Evolutionary conservation across 1,140 invertebrate species (phyloP), one percentile per base, ranked within the genome.

Genomic region (Meteorus sp.): DNA sequence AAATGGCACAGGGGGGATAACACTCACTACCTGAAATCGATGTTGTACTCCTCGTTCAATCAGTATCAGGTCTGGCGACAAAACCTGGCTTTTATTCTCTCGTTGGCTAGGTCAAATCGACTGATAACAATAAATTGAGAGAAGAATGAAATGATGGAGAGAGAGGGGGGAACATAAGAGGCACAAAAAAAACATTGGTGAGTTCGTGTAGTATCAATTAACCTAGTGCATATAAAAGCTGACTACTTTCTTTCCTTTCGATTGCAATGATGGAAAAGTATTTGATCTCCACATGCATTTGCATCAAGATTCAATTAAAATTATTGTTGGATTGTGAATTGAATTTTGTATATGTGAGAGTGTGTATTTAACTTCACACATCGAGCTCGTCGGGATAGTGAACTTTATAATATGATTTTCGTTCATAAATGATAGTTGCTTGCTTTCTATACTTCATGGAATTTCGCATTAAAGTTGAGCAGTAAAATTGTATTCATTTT

Each of bases 321-420:
- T n/a, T n/a, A n/a, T n/a, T n/a, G n/a, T n/a, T n/a, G n/a, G n/a
- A n/a, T n/a, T n/a, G n/a, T n/a, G n/a, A n/a, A n/a, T n/a, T n/a
- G n/a, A n/a, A n/a, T n/a, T n/a, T n/a, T n/a, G n/a, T n/a, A n/a
- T n/a, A n/a, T n/a, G n/a, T n/a, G n/a, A n/a, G n/a, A n/a, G n/a
- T n/a, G n/a, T n/a, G n/a, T n/a, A n/a, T n/a, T n/a, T n/a, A n/a
- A n/a, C n/a, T n/a, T n/a, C 27, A 4, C 1, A 13, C 35, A 44
- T 57, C 33, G 31, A 19, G 29, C 31, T 13, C 25, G 43, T 13
- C 13, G 19, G 50, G 45, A 41, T 22, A n/a, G n/a, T 29, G 45
- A 57, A 57, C 17, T 57, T 57, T 57, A 50, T 57, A 57, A 57
- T 57, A 11, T 45, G 56, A 57, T 57, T 57, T 33, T 47, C 50